Conservation (phyloP, 2,797 vertebrate species). For the Melanotaenia pygmaea region DNA sequence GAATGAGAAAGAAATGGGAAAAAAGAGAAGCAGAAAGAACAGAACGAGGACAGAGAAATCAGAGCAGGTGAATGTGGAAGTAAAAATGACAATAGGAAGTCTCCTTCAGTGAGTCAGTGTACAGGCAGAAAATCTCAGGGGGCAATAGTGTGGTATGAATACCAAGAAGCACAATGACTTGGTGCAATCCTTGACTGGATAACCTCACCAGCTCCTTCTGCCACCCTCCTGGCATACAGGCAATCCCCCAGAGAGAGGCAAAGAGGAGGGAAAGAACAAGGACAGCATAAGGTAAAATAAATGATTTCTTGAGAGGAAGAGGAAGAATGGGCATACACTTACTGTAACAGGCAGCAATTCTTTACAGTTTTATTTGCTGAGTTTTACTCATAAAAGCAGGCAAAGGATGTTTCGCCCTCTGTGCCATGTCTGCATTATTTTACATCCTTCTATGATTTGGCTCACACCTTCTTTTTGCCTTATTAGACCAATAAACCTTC, state of each 20-base stretch:
- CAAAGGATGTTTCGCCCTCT: conserved; percentile 39
- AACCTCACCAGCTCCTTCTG: conserved; percentile 66
- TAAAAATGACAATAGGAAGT: conserved; percentile 69
- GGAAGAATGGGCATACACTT: conserved; percentile 7
- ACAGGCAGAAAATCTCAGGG: conserved; percentile 60
- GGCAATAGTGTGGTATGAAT: conserved; percentile 68
- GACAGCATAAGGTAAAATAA: conserved; percentile 42
- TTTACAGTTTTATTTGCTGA: conserved; percentile 40
- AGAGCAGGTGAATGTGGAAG: conserved; percentile 38
- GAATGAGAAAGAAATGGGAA: conserved; percentile 41
- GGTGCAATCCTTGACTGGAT: conserved; percentile 74
- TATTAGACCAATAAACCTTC: conserved; percentile 46
- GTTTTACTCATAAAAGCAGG: conserved; percentile 55
- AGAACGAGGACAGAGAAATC: conserved; percentile 37
- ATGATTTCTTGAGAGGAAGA: conserved; percentile 30
- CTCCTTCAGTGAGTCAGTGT: conserved; percentile 66
- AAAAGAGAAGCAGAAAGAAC: conserved; percentile 19
- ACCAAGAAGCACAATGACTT: conserved; percentile 71
- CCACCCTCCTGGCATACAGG: conserved; percentile 44
- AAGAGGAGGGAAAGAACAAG: conserved; percentile 31
- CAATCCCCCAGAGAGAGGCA: conserved; percentile 24
- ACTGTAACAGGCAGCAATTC: conserved; percentile 25
- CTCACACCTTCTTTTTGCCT: conserved; percentile 40
- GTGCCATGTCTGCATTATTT: conserved; percentile 19
- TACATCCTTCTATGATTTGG: conserved; percentile 34